These are phyloP conservation scores for Periophthalmus magnuspinnatus DNA, from an alignment of 2,797 vertebrate genomes.

Conservation along the genomic window DNA sequence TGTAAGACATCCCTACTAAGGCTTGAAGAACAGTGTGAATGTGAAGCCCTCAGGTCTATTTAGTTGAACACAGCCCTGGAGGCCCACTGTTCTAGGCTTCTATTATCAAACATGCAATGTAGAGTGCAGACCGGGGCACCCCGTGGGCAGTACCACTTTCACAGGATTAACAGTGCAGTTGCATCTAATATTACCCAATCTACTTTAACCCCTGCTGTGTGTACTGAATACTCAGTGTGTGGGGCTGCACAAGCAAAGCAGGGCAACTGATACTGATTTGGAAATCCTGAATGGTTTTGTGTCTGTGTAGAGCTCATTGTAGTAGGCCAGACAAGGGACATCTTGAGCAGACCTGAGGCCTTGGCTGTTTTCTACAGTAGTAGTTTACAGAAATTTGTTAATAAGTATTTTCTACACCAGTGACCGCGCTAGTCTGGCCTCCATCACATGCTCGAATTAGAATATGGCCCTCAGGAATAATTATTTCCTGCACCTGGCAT, in stretches of 20 bases:
- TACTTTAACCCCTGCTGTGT: slow-evolving; percentile 25
- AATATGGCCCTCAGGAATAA: too few relatives aligned
- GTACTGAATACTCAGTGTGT: slow-evolving; percentile 21
- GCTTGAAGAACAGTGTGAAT: slow-evolving; percentile 31
- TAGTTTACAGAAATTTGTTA: too few relatives aligned
- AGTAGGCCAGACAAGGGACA: not conserved
- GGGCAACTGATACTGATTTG: not conserved
- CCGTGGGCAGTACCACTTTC: slow-evolving; percentile 37
- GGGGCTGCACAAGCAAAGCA: not conserved
- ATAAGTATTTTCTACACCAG: too few relatives aligned
- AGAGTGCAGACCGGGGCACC: slow-evolving; percentile 28
- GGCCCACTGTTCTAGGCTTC: slow-evolving; percentile 38
- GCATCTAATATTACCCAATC: slow-evolving; percentile 41
- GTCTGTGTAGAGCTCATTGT: not conserved
- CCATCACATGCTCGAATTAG: too few relatives aligned
- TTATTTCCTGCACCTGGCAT: too few relatives aligned
- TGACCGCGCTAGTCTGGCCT: too few relatives aligned
- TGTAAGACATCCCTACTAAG: slow-evolving; percentile 52
- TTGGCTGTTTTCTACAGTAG: too few relatives aligned
- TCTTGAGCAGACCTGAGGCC: too few relatives aligned
- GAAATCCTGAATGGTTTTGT: not conserved
- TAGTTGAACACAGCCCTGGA: slow-evolving; percentile 37
- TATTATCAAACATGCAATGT: slow-evolving; percentile 44
- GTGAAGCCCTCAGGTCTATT: slow-evolving; percentile 29
- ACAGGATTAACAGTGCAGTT: slow-evolving; percentile 46